Base-by-base conservation (phyloP, 2,113 vertebrate species). In the Hydropotes inermis region DNA sequence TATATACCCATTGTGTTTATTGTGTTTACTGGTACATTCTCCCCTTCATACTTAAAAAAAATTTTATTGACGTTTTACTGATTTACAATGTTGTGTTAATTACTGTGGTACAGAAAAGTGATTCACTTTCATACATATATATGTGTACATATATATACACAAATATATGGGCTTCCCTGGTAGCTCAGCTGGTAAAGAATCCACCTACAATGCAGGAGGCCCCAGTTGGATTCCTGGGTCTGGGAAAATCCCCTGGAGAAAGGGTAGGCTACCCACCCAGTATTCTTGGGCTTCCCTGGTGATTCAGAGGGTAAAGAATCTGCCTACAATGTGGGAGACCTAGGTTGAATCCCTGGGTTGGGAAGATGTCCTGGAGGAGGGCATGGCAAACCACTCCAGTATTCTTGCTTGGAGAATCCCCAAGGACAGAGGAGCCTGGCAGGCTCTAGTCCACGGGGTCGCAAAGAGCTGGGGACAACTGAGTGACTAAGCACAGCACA, bases 361-460 rank as follows among this genome's bases (percentile, higher is more conserved):
- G 19, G 67, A 74, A 39, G 67, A 74, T 74, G 19, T 36, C 36
- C 67, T 39, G 36, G 0, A 74, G 36, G 36, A 74, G n/a, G 67
- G 36, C n/a, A 39, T 74, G 17, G 36, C 67, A 25, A 74, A 19
- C 36, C 36, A 39, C 36, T 39, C 64, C 21, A 74, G 19, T 13
- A 74, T 74, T 74, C 67, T 74, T 70, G 10, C 67, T 2, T 74
- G 36, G 36, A 74, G 67, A 74, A 74, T 13, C 36, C 67, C 2
- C 67, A 74, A 25, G 67, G 67, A 39, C 67, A 74, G 36, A 74
- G 67, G 2, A 25, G 10, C n/a, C 36, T 74, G 67, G 36, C 0
- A 0, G 67, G n/a, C 67, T 39, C 23, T 1, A 74, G 67, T 39
- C 19, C 19, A 74, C 0, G 1, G 10, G 19, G 67, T 74, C 6